Base-by-base conservation (phyloP, 2,888 invertebrate genomes). In the Odontocolon sp. region DNA sequence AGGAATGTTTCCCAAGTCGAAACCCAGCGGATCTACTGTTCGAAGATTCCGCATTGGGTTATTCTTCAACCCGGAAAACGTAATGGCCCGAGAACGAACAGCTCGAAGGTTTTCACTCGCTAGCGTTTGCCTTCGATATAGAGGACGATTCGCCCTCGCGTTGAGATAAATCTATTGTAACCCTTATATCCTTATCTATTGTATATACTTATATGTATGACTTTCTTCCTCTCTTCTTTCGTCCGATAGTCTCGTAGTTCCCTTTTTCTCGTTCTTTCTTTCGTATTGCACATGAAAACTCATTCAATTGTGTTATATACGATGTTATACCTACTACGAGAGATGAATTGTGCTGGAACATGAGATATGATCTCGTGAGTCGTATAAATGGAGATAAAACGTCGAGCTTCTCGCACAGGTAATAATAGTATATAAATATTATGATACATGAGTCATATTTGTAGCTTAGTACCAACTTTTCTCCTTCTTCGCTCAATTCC, bases 41-140 rank as follows among this genome's bases (percentile, higher is more conserved):
- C 80, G 77, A 78, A 80, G 78, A 82, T 80, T 81, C 79, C 77
- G 77, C 80, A 82, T 82, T 75, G 74, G 75, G 78, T 82, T 82
- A 79, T 79, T 61, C 50, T 50, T 76, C 77, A 80, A 79, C 9
- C 57, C 63, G 63, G 18, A 70, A 69, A 70, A 56, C 64, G 66
- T 59, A 78, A 78, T 70, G 75, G 66, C 54, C 42, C 70, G 70
- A 56, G 59, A n/a, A n/a, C n/a, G n/a, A n/a, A n/a, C n/a, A n/a
- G n/a, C n/a, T n/a, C n/a, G n/a, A n/a, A n/a, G 38, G 57, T 45
- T 70, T 75, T 70, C 75, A 59, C 75, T 70, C 57, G 69, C 63
- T 75, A 69, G 64, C 57, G 56, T 54, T 68, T 61, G 28, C 52
- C 50, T 59, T 64, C 75, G 75, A 78, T 73, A 75, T 75, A 76